phyloP scores from a whole-genome alignment of 2,113 vertebrate species.

The Girardinichthys multiradiatus region DNA sequence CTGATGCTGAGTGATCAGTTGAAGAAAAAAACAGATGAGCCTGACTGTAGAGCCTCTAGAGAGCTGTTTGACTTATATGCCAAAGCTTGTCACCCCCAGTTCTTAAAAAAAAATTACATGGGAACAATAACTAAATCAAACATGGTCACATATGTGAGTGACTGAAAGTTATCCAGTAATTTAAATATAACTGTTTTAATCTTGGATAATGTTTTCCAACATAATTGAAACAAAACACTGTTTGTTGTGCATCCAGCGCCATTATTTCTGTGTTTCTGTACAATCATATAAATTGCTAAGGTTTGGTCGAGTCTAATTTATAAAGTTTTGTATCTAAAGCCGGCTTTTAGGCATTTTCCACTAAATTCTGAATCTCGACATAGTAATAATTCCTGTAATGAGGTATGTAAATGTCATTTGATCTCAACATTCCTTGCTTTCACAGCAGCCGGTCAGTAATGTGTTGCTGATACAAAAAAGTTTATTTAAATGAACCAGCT shows the following conservation, averaged over 20 bases:
- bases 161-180: background rate
- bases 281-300: too few species aligned
- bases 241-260: too few species aligned
- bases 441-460: too few species aligned
- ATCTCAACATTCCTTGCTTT: background rate
- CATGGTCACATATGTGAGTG: background rate
- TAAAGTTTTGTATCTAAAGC: too few species aligned
- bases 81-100: conserved; percentile 7
- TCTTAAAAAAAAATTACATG: background rate
- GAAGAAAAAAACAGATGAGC: conserved; percentile 22
- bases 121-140: background rate
- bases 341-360: too few species aligned
- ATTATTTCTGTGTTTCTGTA: too few species aligned
- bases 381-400: background rate
- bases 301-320: too few species aligned
- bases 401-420: background rate
- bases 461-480: too few species aligned
- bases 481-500: too few species aligned
- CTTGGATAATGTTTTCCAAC: background rate
- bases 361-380: too few species aligned
- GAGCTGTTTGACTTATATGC: conserved; percentile 25
- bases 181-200: background rate
- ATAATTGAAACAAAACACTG: too few species aligned
- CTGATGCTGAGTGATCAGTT: conserved; percentile 21
- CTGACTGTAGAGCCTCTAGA: too few species aligned